Evolutionary conservation across 2,797 vertebrate genomes (phyloP).

Genomic region (Poecile montanus): DNA sequence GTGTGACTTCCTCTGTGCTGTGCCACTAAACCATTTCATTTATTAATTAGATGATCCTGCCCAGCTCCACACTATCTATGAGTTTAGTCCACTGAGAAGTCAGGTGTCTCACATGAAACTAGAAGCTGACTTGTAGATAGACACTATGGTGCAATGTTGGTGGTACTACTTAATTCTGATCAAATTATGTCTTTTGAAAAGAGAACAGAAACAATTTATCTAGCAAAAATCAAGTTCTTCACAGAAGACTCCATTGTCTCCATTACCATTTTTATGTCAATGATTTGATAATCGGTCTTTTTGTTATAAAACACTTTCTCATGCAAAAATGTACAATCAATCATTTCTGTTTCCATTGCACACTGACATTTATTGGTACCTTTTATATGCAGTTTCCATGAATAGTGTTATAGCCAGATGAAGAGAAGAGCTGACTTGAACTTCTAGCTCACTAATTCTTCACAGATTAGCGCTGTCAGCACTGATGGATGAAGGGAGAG

Average conservation of each 20-base stretch:
- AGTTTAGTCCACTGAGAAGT: neutral
- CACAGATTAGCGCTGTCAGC: neutral
- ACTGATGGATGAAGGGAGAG: constrained; percentile 3
- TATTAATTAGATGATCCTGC: neutral
- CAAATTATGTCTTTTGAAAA: neutral
- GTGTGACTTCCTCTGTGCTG: neutral
- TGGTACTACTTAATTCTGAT: neutral
- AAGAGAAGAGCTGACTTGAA: constrained; percentile 18
- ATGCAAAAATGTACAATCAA: constrained; percentile 40
- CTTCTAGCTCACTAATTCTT: constrained; percentile 45
- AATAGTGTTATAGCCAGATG: constrained; percentile 32
- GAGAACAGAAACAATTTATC: neutral
- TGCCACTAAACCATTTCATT: neutral
- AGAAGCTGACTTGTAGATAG: neutral
- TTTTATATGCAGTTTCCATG: constrained; percentile 34
- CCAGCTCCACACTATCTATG: neutral
- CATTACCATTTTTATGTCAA: neutral
- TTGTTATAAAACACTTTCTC: constrained; percentile 33
- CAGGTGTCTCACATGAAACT: neutral
- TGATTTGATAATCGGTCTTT: constrained; percentile 37
- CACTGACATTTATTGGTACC: constrained; percentile 9
- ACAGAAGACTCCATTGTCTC: neutral
- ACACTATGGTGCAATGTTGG: neutral
- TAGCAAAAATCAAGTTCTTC: neutral
- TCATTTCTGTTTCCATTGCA: constrained; percentile 39